Base-by-base conservation (phyloP, 2,113 vertebrate species). In the Bufo gargarizans region DNA sequence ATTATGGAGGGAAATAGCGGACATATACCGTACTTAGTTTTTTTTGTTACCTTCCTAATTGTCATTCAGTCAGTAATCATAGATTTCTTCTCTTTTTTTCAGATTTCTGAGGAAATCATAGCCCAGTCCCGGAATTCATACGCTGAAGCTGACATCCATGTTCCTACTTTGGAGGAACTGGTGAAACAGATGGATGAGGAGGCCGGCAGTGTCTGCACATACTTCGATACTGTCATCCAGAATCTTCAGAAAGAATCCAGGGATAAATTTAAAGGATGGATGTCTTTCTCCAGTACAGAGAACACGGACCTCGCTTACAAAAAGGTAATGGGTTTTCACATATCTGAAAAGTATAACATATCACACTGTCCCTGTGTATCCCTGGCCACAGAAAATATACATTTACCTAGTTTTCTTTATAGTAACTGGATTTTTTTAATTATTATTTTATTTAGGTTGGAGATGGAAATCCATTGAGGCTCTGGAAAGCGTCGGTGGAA, bases 191-290 rank as follows among this genome's bases (percentile, higher is more conserved):
- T 95, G 90, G 97, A 98, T 69, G 97, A 99, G 82, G 96, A 95
- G 13, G 93, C 94, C 63, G 97, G 96, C 6, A 96, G 94, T 56
- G 96, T 95, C 90, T 95, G 95, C 76, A 94, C 91, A 0, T 96
- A 97, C 91, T 90, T 97, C 91, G 97, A 99, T 88, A 94, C 92
- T 55, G 94, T 96, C 0, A 92, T 97, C 84, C 97, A 98, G 86
- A 95, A 93, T 90, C 95, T 99, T 10, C 96, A 97, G 81, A 99
- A 96, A 93, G 98, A 99, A 92, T 96, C 95, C 72, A 95, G 95
- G 72, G 98, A 99, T 85, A 99, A 97, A 92, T 98, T 98, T 92
- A 99, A 97, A 91, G 96, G 96, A 90, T 99, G 98, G 98, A 93
- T 99, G 90, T 93, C 96, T 0, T 97, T 96, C 91, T 94, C 95